Base-by-base conservation (phyloP, 2,888 invertebrate genomes). In the Platypus cylindrus region DNA sequence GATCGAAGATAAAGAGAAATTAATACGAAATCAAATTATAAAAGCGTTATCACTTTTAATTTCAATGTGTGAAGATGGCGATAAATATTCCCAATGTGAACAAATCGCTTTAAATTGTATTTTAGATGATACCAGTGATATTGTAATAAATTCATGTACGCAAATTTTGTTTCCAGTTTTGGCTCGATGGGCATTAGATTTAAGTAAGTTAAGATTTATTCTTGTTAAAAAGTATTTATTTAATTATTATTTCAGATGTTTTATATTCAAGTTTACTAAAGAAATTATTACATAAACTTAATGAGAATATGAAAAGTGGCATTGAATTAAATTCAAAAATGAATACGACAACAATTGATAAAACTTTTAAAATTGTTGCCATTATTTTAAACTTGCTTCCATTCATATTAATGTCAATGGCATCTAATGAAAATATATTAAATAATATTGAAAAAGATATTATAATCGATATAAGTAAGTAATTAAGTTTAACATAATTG, bases 1-100 rank as follows among this genome's bases (percentile, higher is more conserved):
- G 71, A 54, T 77, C 35, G 77, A 78, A 45, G 80, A 80, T 49
- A 69, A 70, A 45, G 73, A 74, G 44, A 68, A 73, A 15, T 51
- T 58, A 30, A 76, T 79, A 2, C 58, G 77, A 41, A 68, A 67
- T 40, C 67, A 70, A n/a, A 72, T 71, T 5, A 66, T 77, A 3
- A 64, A 65, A 46, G 75, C 74, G 50, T 59, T 79, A 17, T 67
- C 75, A 1, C 55, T 76, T 4, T 60, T 78, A 17, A 64, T 73
- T 27, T 67, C 71, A n/a, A 66, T 72, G 36, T 71, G 78, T 56
- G 68, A 71, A 47, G 76, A 78, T 58, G 54, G 59, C 15, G 73
- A 77, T 50, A 79, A 78, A 58, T 77, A 75, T 54, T 57, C 63
- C 27, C 54, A 71, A 59, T 68, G 68, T 45, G 71, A 71, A 49